Percentiles rank a stretch among this genome's conserved stretches.
Evolutionary conservation across 2,113 vertebrate genomes (phyloP).

Genomic region (Dryoscopus gambensis): DNA sequence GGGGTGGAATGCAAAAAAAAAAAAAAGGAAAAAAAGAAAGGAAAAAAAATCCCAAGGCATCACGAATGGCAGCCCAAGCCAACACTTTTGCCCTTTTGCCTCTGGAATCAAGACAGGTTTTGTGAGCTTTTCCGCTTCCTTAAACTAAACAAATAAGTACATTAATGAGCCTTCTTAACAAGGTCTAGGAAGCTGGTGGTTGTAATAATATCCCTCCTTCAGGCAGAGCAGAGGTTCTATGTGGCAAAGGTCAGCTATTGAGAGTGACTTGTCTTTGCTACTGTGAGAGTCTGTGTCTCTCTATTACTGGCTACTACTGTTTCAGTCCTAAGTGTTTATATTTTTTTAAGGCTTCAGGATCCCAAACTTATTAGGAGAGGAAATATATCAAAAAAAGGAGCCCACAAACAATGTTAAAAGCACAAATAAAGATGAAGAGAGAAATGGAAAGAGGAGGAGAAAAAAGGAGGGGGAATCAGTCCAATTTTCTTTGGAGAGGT

Average conservation of each 20-base stretch:
- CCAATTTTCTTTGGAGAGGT: slow-evolving; percentile 68
- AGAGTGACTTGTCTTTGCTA: not conserved
- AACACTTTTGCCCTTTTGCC: slow-evolving; percentile 8
- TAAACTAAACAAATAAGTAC: slow-evolving; percentile 35
- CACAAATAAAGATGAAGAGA: slow-evolving; percentile 38
- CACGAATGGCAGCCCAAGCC: slow-evolving; percentile 60
- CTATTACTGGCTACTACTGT: slow-evolving; percentile 38
- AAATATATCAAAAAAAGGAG: slow-evolving; percentile 37
- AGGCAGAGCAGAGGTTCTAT: slow-evolving; percentile 57
- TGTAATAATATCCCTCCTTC: slow-evolving; percentile 48
- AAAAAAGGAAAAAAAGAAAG: not conserved
- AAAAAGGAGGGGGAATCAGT: slow-evolving; percentile 17
- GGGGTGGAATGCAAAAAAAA: not conserved
- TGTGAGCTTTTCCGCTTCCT: slow-evolving; percentile 22
- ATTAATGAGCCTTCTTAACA: slow-evolving; percentile 39
- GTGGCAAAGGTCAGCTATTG: slow-evolving; percentile 73
- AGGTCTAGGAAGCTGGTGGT: slow-evolving; percentile 67
- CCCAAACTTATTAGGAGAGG: not conserved
- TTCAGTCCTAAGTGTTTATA: not conserved
- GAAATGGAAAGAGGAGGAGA: slow-evolving; percentile 47
- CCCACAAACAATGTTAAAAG: slow-evolving; percentile 55
- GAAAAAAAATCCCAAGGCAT: slow-evolving; percentile 33
- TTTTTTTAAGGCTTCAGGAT: slow-evolving; percentile 5
- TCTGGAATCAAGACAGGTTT: slow-evolving; percentile 48
- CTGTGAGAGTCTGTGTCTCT: not conserved